These are phyloP conservation scores for Erebia palarica DNA, from an alignment of 2,888 invertebrate genomes.

Conservation along the genomic window DNA sequence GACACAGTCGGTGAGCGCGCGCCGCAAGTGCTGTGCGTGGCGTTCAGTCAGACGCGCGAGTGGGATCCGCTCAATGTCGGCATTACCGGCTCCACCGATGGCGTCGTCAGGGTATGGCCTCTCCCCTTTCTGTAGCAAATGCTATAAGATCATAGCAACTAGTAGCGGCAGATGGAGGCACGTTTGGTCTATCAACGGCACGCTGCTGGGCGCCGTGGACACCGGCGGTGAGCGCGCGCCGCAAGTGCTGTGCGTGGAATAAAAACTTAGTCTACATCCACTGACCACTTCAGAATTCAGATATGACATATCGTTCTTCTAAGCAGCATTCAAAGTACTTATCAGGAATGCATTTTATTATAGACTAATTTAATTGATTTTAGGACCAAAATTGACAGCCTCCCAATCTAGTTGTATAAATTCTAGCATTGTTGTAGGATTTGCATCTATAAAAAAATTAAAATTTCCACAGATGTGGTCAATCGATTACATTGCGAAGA, in stretches of 20 bases:
- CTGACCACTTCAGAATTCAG: too few relatives aligned
- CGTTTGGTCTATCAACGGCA: conserved; percentile 98
- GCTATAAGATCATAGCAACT: conserved; percentile 88
- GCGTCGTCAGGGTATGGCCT: conserved; percentile 91
- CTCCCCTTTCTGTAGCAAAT: not conserved
- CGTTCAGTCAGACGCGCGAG: conserved; percentile 97
- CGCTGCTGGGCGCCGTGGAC: conserved; percentile 94
- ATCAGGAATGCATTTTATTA: too few relatives aligned
- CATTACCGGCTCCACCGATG: conserved; percentile 98
- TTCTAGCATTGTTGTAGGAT: not conserved
- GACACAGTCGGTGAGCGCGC: conserved; percentile 93
- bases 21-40: conserved; percentile 97
- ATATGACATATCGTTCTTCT: too few relatives aligned
- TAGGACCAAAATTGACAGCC: too few relatives aligned
- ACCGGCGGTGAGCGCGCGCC: conserved; percentile 93
- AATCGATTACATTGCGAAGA: conserved; percentile 89
- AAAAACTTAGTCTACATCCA: too few relatives aligned
- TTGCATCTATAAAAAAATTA: not conserved
- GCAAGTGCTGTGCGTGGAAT: conserved; percentile 90
- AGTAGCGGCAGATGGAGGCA: conserved; percentile 98
- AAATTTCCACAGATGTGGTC: conserved; percentile 94
- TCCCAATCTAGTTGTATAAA: too few relatives aligned
- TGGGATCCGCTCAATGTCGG: conserved; percentile 99
- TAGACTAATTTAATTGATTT: too few relatives aligned
- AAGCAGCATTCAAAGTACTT: too few relatives aligned